Conservation (phyloP, 2,113 vertebrate species). For the Eonycteris spelaea region DNA sequence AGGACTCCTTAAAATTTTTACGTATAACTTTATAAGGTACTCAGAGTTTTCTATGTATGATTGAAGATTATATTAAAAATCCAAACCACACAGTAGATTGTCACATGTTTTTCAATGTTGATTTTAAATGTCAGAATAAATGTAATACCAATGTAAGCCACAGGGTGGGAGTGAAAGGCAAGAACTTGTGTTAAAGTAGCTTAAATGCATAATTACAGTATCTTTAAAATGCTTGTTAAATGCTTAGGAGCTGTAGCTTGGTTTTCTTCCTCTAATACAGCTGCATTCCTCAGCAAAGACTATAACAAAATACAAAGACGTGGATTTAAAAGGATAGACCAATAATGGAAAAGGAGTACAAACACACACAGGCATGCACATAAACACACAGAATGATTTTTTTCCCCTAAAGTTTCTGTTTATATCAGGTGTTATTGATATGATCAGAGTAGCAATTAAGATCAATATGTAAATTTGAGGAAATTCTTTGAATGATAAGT, state of each 20-base stretch:
- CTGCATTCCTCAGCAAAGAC: conserved; percentile 46
- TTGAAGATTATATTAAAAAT: background rate
- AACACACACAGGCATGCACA: background rate
- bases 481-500: conserved; percentile 38
- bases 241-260: conserved; percentile 58
- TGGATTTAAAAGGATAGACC: conserved; percentile 41
- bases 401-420: background rate
- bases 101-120: background rate
- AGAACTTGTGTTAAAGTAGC: conserved; percentile 74
- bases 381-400: background rate
- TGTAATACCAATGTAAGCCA: conserved; percentile 83
- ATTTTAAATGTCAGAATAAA: conserved; percentile 46
- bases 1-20: background rate
- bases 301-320: conserved; percentile 55
- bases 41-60: background rate
- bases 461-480: background rate
- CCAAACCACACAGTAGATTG: background rate
- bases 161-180: conserved; percentile 88
- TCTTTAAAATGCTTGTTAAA: conserved; percentile 67
- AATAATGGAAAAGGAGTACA: conserved; percentile 19
- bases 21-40: conserved; percentile 21
- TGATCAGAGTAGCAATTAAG: conserved; percentile 32
- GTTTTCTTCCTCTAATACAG: conserved; percentile 60
- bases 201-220: conserved; percentile 61
- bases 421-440: background rate